phyloP scores from a whole-genome alignment of 2,888 invertebrate genomes.

The Drosophila austrosaltans region DNA sequence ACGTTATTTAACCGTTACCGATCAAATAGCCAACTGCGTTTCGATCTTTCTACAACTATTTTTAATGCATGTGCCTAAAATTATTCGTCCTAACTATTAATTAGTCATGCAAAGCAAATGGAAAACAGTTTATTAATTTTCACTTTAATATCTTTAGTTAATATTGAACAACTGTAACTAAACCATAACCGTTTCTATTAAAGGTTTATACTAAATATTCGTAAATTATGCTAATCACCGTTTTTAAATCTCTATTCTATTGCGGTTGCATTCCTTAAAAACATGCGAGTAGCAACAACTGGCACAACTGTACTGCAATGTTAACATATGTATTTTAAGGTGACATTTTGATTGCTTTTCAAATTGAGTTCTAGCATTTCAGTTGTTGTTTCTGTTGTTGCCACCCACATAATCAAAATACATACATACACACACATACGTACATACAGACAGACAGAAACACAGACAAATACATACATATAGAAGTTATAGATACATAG shows the following conservation, averaged over 20 bases:
- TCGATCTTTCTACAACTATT: too few relatives aligned
- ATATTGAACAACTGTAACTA: neutral
- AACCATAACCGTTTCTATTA: neutral
- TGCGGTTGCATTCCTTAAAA: conserved; percentile 1
- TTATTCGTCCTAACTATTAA: too few relatives aligned
- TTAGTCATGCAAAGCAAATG: too few relatives aligned
- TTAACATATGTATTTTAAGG: neutral
- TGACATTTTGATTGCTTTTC: neutral
- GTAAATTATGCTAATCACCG: neutral
- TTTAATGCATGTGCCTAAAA: too few relatives aligned
- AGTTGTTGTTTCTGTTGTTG: neutral
- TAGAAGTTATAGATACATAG: conserved; percentile 57
- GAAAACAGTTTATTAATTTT: too few relatives aligned
- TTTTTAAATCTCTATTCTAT: neutral
- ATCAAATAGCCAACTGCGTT: too few relatives aligned
- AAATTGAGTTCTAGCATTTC: neutral
- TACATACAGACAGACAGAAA: neutral
- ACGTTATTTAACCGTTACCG: too few relatives aligned
- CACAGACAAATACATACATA: conserved; percentile 35
- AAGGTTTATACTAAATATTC: too few relatives aligned
- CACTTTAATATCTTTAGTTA: too few relatives aligned
- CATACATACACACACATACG: conserved; percentile 7
- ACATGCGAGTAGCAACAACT: conserved; percentile 1
- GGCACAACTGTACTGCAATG: neutral
- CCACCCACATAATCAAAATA: neutral